Conservation (phyloP, 1,140 invertebrate genomes). For the Drosophila rhopaloa region DNA sequence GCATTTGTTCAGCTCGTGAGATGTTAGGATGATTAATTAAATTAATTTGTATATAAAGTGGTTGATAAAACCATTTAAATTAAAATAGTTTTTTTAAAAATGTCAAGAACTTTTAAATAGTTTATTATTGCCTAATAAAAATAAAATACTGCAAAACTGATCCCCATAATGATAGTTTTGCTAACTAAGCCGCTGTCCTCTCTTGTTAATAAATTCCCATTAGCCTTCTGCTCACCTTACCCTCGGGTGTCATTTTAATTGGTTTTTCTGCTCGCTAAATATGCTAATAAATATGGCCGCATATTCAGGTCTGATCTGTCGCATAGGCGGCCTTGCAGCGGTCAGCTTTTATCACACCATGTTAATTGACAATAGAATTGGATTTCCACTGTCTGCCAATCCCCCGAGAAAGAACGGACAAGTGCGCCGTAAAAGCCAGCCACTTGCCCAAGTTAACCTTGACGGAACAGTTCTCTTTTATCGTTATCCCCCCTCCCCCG, state of each 20-base stretch:
- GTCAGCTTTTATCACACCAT: slow-evolving; percentile 23
- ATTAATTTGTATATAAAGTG: no score
- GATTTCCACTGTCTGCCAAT: slow-evolving; percentile 19
- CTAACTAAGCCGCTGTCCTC: not conserved
- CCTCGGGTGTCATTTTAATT: slow-evolving; percentile 16
- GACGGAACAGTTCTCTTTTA: slow-evolving; percentile 53
- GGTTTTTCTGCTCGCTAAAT: slow-evolving; percentile 29
- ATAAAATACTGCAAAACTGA: not conserved
- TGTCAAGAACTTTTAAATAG: not conserved
- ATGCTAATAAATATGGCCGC: slow-evolving; percentile 36
- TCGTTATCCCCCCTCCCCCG: slow-evolving; percentile 2
- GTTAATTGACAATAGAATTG: slow-evolving; percentile 48
- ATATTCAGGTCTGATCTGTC: slow-evolving; percentile 13
- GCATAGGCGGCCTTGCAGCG: slow-evolving; percentile 26
- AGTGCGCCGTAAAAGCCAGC: slow-evolving; percentile 60
- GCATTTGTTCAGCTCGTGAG: no score
- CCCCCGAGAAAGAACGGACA: slow-evolving; percentile 48
- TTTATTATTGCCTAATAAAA: not conserved
- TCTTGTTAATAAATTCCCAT: not conserved
- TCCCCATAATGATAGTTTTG: not conserved
- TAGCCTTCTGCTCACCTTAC: not conserved
- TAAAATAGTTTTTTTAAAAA: no score
- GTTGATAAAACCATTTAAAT: no score
- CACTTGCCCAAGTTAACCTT: slow-evolving; percentile 68
- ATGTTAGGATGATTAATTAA: no score